Conservation (phyloP, 2,888 invertebrate species). For the Pemphredon lugubris region DNA sequence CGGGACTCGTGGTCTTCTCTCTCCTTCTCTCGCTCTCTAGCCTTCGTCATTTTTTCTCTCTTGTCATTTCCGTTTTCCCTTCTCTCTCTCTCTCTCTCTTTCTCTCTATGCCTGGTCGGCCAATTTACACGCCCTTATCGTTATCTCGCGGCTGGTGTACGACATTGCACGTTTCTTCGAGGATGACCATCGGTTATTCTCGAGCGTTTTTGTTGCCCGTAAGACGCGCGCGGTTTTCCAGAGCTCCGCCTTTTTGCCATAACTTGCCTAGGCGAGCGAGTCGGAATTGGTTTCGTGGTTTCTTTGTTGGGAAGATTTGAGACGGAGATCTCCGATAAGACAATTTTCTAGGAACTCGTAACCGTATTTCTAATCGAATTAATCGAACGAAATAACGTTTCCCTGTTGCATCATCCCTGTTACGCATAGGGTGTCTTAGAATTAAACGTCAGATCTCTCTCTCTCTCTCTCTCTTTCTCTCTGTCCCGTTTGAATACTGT, state of each 20-base stretch:
- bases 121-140: slow-evolving; percentile 41
- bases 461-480: no score
- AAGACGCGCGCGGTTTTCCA: neutral
- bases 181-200: slow-evolving; percentile 1
- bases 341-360: no score
- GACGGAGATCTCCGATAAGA: no score
- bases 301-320: no score
- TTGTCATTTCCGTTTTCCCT: neutral
- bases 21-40: neutral
- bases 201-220: neutral
- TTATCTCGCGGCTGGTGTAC: slow-evolving; percentile 35
- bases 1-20: slow-evolving; percentile 7
- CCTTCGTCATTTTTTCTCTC: neutral
- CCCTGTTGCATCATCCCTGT: no score
- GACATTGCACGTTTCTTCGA: slow-evolving; percentile 31
- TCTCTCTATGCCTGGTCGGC: neutral
- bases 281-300: no score
- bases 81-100: neutral
- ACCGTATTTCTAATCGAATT: no score
- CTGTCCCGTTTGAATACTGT: no score
- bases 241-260: neutral
- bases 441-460: no score
- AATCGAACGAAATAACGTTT: no score
- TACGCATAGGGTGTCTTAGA: no score
- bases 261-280: no score